Evolutionary conservation across 2,888 invertebrate species (phyloP).

Genomic region (Caenorhabditis sinica): DNA sequence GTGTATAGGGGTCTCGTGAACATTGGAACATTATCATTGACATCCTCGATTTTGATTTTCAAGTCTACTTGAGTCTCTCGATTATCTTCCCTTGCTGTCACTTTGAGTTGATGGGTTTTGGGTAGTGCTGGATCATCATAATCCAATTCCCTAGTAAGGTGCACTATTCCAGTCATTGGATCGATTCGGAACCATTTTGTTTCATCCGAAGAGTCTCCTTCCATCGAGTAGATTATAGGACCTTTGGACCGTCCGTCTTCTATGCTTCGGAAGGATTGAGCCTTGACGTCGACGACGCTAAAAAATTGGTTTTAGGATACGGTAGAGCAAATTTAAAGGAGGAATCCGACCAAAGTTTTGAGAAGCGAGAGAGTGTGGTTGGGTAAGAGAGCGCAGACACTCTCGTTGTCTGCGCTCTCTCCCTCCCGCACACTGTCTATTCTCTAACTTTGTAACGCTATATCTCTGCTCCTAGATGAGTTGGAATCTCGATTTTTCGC

Average conservation of each 20-base stretch:
- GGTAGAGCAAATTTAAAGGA: background rate
- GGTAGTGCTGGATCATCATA: constrained; percentile 96
- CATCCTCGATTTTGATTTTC: constrained; percentile 74
- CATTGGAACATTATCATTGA: constrained; percentile 83
- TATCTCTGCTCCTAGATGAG: too few species aligned
- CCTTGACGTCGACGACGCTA: constrained; percentile 96
- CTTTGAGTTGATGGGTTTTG: constrained; percentile 89
- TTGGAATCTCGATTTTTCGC: too few species aligned
- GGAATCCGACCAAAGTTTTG: too few species aligned
- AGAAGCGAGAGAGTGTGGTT: too few species aligned
- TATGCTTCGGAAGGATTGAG: constrained; percentile 90
- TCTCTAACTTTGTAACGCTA: too few species aligned
- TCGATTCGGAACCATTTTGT: constrained; percentile 89
- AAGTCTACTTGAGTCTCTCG: constrained; percentile 70
- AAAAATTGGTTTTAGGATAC: constrained; percentile 74
- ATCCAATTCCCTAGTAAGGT: constrained; percentile 95
- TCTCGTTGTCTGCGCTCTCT: too few species aligned
- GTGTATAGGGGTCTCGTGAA: constrained; percentile 92
- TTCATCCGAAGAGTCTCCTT: constrained; percentile 42
- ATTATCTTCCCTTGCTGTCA: constrained; percentile 48
- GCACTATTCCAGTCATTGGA: constrained; percentile 95
- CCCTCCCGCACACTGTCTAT: too few species aligned
- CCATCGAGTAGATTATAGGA: constrained; percentile 65
- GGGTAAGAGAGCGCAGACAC: too few species aligned
- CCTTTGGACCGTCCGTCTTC: constrained; percentile 75